Conservation (phyloP, 2,888 invertebrate genomes). For the Schizaphis graminum region DNA sequence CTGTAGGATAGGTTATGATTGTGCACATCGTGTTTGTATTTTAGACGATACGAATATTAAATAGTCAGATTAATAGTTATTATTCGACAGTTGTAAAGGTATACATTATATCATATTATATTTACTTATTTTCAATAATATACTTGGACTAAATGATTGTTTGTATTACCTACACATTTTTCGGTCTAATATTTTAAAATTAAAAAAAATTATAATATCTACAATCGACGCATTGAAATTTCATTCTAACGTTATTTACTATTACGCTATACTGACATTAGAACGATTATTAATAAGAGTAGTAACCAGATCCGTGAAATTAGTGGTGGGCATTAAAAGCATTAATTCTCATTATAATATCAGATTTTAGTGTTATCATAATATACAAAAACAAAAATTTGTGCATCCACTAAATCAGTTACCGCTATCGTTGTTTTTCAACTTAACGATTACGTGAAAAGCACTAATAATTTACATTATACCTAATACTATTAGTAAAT, state of each 20-base stretch:
- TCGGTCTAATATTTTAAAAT: not conserved
- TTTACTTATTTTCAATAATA: not conserved
- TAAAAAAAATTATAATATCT: not conserved
- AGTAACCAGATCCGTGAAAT: not conserved
- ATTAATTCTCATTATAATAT: too few relatives aligned
- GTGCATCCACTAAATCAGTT: too few relatives aligned
- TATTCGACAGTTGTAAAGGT: not conserved
- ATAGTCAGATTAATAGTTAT: not conserved
- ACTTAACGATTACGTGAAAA: too few relatives aligned
- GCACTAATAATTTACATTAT: too few relatives aligned
- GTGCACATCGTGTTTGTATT: not conserved
- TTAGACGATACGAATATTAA: not conserved
- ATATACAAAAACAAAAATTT: too few relatives aligned
- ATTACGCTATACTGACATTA: not conserved
- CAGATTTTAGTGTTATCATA: too few relatives aligned
- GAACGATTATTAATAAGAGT: not conserved
- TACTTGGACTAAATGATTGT: not conserved
- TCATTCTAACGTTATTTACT: not conserved
- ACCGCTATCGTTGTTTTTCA: too few relatives aligned
- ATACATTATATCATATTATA: not conserved
- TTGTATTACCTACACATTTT: not conserved
- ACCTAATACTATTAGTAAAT: not conserved
- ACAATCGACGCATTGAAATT: not conserved
- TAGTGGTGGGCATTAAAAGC: too few relatives aligned
- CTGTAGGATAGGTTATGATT: not conserved